Evolutionary conservation across 1,140 invertebrate genomes (phyloP), one percentile per base, ranked within the genome.

Genomic region (Cephus cinctus): DNA sequence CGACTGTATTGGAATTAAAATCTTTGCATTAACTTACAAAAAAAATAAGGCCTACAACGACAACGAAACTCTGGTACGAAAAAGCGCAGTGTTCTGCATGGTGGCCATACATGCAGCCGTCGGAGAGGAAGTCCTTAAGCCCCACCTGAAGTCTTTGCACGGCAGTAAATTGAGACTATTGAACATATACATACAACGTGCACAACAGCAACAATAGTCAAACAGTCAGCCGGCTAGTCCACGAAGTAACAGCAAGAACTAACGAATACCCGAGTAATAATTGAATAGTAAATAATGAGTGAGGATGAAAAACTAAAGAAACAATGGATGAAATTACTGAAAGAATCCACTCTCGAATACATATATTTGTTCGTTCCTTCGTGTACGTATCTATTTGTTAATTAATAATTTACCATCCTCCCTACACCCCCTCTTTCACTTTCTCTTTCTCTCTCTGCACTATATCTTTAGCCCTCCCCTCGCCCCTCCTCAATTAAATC

Each of bases 81-180:
- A 98, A 70, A 92, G 92, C 49, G 89, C 92, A 5, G 92, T 97
- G 1, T 96, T 98, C 73, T 95, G 92, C 66, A 93, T 98, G 85
- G 95, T 98, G 2, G 89, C 92, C 21, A 84, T 96, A 45, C 90
- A 96, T 55, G 82, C 87, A 55, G 84, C 85, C 11, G 85, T 96
- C 3, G 94, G 94, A 1, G 90, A 96, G 59, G 86, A 88, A 14
- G 77, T 81, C 16, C 80, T 98, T 60, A 81, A 86, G 54, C 89
- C 90, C 0, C 87, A 94, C 66, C 77, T 96, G 19, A 79, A 80
- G 16, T 80, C 82, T 15, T 76, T 98, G 6, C 89, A 87, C 53
- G 86, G 89, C 48, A 93, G 91, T 72, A 97, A 96, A 79, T 77
- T 87, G 34, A 89, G 88, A 60, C 72, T 89, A 14, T 68, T 89